Conservation (phyloP, 1,140 invertebrate genomes). For the Lutraria rhynchaena region DNA sequence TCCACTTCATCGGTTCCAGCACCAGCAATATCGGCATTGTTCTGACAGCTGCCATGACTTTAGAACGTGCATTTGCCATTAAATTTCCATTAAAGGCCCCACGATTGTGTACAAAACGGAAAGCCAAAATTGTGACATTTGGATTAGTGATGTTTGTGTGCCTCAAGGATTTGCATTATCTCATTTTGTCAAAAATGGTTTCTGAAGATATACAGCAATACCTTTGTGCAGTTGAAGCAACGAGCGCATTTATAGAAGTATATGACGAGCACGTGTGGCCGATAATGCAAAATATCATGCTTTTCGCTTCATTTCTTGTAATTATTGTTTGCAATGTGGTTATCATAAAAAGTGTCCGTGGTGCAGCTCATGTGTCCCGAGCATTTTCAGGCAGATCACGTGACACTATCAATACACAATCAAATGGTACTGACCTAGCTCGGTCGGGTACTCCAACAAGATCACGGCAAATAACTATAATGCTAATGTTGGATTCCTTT, state of each 20-base stretch:
- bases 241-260: slow-evolving; percentile 26
- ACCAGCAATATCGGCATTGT: slow-evolving; percentile 75
- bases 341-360: slow-evolving; percentile 66
- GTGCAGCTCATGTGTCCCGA: slow-evolving; percentile 2
- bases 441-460: neutral
- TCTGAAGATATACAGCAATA: slow-evolving; percentile 47
- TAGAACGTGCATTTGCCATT: slow-evolving; percentile 72
- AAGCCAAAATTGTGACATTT: slow-evolving; percentile 64
- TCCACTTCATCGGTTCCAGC: slow-evolving; percentile 74
- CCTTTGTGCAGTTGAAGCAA: slow-evolving; percentile 65
- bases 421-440: neutral
- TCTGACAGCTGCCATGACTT: slow-evolving; percentile 75
- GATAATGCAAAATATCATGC: slow-evolving; percentile 70
- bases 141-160: slow-evolving; percentile 52
- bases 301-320: slow-evolving; percentile 65
- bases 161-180: slow-evolving; percentile 67
- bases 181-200: slow-evolving; percentile 66
- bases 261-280: slow-evolving; percentile 70
- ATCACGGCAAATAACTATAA: slow-evolving; percentile 67
- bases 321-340: slow-evolving; percentile 76
- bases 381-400: neutral
- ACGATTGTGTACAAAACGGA: slow-evolving; percentile 64
- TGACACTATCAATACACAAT: no score
- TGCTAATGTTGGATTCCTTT: slow-evolving; percentile 72
- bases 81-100: slow-evolving; percentile 68